Conservation (phyloP, 2,888 invertebrate genomes). For the Leptothorax acervorum region DNA sequence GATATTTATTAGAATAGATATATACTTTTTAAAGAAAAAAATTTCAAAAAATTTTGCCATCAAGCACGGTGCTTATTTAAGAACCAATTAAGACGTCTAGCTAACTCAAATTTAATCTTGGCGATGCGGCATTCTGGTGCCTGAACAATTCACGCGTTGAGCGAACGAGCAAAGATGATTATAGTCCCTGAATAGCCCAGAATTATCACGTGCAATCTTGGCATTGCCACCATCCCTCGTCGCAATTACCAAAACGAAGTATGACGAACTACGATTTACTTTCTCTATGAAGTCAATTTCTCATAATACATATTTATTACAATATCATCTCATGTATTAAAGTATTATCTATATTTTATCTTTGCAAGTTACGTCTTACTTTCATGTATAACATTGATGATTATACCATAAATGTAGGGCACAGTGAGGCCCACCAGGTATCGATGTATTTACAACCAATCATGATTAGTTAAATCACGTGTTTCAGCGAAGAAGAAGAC, state of each 20-base stretch:
- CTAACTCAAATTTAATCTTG: constrained; percentile 60
- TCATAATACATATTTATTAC: too few relatives aligned
- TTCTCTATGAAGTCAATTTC: not conserved
- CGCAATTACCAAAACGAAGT: constrained; percentile 49
- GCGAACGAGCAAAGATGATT: constrained; percentile 62
- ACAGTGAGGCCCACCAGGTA: too few relatives aligned
- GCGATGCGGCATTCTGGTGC: constrained; percentile 37
- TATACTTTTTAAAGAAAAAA: not conserved
- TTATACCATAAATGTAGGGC: too few relatives aligned
- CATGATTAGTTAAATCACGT: too few relatives aligned
- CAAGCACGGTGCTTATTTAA: constrained; percentile 8
- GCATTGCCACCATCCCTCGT: constrained; percentile 53
- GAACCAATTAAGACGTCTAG: constrained; percentile 54
- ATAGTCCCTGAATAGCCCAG: constrained; percentile 60
- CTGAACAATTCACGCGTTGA: constrained; percentile 62
- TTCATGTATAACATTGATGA: too few relatives aligned
- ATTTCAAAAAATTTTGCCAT: not conserved
- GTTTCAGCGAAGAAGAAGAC: too few relatives aligned
- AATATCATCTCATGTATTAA: too few relatives aligned
- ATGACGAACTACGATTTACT: constrained; percentile 47
- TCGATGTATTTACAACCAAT: too few relatives aligned
- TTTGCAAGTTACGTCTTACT: too few relatives aligned
- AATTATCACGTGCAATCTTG: constrained; percentile 65
- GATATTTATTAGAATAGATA: not conserved
- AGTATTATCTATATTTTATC: too few relatives aligned